Evolutionary conservation across 2,797 vertebrate genomes (phyloP).

Genomic region (Lateolabrax maculatus): DNA sequence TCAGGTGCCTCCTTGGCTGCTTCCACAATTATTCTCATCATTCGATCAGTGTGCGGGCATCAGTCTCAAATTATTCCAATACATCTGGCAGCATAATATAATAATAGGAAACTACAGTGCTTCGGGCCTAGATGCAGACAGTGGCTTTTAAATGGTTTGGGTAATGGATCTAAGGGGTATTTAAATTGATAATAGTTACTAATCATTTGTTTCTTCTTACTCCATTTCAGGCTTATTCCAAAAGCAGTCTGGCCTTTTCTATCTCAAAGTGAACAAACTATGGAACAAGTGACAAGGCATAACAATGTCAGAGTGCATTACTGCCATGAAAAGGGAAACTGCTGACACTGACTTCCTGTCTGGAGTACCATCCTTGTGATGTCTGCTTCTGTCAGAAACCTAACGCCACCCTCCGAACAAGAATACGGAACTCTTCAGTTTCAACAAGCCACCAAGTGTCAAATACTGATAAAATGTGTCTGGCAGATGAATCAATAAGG

Average conservation of each 20-base stretch:
- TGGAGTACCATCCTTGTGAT: constrained; percentile 29
- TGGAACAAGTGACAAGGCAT: constrained; percentile 17
- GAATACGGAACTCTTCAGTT: not conserved
- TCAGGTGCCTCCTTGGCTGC: constrained; percentile 6
- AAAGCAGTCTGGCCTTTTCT: not conserved
- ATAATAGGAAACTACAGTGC: constrained; percentile 2
- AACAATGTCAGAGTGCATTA: constrained; percentile 20
- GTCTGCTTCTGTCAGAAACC: constrained; percentile 34
- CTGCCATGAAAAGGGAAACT: constrained; percentile 38
- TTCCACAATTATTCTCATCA: constrained; percentile 12
- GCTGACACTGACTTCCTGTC: constrained; percentile 59
- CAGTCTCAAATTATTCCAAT: constrained; percentile 15
- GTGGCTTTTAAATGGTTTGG: constrained; percentile 25
- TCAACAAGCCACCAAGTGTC: not conserved
- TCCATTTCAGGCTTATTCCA: constrained; percentile 4
- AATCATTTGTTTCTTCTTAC: not conserved
- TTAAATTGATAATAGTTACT: not conserved
- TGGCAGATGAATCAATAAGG: not conserved
- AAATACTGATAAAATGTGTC: not conserved
- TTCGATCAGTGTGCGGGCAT: constrained; percentile 14
- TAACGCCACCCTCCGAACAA: not conserved
- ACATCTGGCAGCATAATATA: not conserved
- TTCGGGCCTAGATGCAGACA: not conserved
- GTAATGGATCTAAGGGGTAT: not conserved
- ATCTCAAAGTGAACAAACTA: constrained; percentile 10